Evolutionary conservation across 1,140 invertebrate species (phyloP), one percentile per base, ranked within the genome.

Genomic region (Drosophila parvula): DNA sequence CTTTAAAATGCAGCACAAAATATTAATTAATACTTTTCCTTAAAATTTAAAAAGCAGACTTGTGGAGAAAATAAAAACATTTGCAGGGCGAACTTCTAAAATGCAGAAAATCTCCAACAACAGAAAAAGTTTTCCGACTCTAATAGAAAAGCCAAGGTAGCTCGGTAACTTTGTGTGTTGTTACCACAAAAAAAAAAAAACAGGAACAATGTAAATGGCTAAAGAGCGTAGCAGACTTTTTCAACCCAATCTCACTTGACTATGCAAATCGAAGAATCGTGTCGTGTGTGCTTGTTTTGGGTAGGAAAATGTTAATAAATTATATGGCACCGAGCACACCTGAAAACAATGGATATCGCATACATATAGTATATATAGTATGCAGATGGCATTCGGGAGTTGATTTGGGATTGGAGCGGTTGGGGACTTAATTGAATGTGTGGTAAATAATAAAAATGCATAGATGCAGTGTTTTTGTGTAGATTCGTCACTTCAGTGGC

Each of bases 231-330:
- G 11, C 36, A 56, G 38, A 76, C 63, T 50, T 60, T 55, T 53
- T 38, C 56, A 43, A 55, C 32, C 73, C 62, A 40, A 34, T 50
- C 60, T 30, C 62, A 77, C 65, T 83, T 73, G 79, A n/a, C 77
- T 56, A 80, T 88, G 84, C 58, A 89, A 88, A 88, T 88, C 84
- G 84, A 89, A 80, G 53, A 89, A 67, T 62, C 61, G 69, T 89
- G 79, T 83, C 64, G 22, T 62, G 70, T 27, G 16, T 27, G 44
- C 51, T 38, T 55, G 51, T 45, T 38, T 48, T 22, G 18, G 56
- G 43, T 57, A 36, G 38, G 30, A 62, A 51, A 55, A 63, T 47
- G 57, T 82, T 65, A 73, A 82, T 77, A 74, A 83, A 80, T 83
- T 63, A 89, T 55, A 18, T 45, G 34, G 41, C 47, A 58, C 58